These are phyloP conservation scores for Ceratothoa steindachneri DNA, from an alignment of 2,888 invertebrate species.

Conservation along the genomic window DNA sequence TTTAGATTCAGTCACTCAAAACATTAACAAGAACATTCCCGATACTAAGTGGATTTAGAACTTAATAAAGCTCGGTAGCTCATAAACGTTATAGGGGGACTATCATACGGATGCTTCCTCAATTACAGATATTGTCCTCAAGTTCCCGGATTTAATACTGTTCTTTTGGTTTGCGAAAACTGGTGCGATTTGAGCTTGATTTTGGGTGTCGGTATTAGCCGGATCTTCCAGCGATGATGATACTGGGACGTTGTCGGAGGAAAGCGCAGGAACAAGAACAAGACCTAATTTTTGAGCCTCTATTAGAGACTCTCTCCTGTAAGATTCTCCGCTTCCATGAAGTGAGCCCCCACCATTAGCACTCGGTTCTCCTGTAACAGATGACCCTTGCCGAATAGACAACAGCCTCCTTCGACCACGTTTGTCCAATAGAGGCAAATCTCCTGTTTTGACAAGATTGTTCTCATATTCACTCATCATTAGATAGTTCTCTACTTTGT, in stretches of 20 bases:
- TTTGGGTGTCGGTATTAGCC: background rate
- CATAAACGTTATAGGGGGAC: background rate
- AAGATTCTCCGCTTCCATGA: background rate
- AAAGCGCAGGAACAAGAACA: background rate
- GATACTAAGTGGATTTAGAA: background rate
- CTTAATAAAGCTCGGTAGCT: background rate
- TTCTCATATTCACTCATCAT: slow-evolving; percentile 83
- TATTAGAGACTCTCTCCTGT: background rate
- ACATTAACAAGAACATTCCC: background rate
- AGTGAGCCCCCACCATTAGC: background rate
- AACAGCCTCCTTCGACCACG: slow-evolving; percentile 15
- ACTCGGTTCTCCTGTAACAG: slow-evolving; percentile 1
- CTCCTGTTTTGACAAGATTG: slow-evolving; percentile 61
- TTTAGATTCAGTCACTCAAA: background rate
- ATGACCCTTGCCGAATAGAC: slow-evolving; percentile 14
- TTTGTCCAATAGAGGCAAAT: slow-evolving; percentile 20
- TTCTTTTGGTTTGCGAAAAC: background rate
- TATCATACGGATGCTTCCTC: slow-evolving; percentile 39
- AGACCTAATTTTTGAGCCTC: background rate
- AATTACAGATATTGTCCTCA: slow-evolving; percentile 35
- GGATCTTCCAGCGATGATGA: too few species aligned
- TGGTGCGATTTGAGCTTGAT: background rate
- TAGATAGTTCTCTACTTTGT: slow-evolving; percentile 73
- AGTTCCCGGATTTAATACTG: slow-evolving; percentile 20
- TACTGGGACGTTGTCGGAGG: background rate